phyloP scores from a whole-genome alignment of 2,113 vertebrate genomes.

The Petromus typicus region DNA sequence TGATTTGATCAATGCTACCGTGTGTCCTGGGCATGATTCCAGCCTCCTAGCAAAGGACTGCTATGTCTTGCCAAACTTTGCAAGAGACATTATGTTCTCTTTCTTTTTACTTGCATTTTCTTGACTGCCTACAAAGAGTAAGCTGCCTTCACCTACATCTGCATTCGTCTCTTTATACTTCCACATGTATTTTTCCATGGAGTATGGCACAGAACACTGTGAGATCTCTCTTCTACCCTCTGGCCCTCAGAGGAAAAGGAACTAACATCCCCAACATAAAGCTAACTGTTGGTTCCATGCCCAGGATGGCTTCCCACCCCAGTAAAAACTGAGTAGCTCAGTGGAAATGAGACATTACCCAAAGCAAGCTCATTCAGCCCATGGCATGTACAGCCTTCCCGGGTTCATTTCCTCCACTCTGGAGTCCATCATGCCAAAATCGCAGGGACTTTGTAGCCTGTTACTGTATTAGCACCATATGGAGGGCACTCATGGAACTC shows the following conservation, averaged over 20 bases:
- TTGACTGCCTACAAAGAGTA: background rate
- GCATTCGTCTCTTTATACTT: background rate
- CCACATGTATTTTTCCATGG: background rate
- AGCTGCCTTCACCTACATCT: background rate
- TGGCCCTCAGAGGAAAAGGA: background rate
- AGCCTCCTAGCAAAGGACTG: background rate
- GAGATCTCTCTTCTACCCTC: background rate
- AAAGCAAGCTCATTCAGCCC: conserved; percentile 43
- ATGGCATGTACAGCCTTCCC: background rate
- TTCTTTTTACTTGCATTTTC: conserved; percentile 47
- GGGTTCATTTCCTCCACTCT: conserved; percentile 49
- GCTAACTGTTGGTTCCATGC: background rate
- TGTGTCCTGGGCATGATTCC: conserved; percentile 14
- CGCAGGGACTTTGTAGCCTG: conserved; percentile 66
- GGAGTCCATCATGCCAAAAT: conserved; percentile 59
- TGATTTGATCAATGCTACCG: background rate
- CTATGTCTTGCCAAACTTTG: background rate
- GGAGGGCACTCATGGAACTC: conserved; percentile 59
- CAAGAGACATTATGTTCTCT: conserved; percentile 7
- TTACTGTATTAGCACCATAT: conserved; percentile 71
- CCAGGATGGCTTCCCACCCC: background rate
- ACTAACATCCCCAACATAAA: background rate
- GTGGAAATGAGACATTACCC: conserved; percentile 16
- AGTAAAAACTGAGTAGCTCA: background rate
- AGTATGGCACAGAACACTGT: background rate